phyloP scores from a whole-genome alignment of 2,888 invertebrate genomes.

The Thymelicus lineola region DNA sequence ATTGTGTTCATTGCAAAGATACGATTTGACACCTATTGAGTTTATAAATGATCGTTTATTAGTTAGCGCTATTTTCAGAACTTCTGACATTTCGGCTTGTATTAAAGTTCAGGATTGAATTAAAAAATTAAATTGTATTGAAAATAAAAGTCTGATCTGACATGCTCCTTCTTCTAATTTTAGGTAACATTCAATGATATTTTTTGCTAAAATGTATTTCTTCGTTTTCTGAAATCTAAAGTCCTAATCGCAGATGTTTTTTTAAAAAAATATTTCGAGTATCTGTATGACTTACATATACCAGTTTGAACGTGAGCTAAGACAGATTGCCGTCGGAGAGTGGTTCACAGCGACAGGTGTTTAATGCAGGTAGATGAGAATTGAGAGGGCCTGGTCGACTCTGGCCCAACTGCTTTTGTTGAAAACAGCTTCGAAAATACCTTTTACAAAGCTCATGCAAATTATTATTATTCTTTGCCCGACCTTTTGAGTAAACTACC shows the following conservation, averaged over 20 bases:
- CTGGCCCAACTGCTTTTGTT: slow-evolving; percentile 57
- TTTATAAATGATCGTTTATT: too few relatives aligned
- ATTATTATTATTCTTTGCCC: slow-evolving; percentile 25
- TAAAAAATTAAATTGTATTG: too few relatives aligned
- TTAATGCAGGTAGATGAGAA: slow-evolving; percentile 74
- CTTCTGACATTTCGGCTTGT: too few relatives aligned
- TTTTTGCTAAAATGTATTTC: too few relatives aligned
- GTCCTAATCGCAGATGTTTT: not conserved
- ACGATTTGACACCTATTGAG: too few relatives aligned
- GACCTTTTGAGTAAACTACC: not conserved
- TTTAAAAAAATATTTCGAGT: not conserved
- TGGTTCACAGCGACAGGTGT: slow-evolving; percentile 70
- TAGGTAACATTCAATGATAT: too few relatives aligned
- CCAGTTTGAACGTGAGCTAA: slow-evolving; percentile 3
- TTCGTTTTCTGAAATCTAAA: too few relatives aligned
- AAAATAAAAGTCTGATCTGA: too few relatives aligned
- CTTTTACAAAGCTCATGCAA: slow-evolving; percentile 33
- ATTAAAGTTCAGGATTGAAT: too few relatives aligned
- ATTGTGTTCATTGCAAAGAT: too few relatives aligned
- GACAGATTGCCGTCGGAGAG: slow-evolving; percentile 24
- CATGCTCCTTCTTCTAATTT: too few relatives aligned
- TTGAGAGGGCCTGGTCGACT: slow-evolving; percentile 51
- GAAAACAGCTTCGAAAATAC: slow-evolving; percentile 45
- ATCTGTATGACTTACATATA: slow-evolving; percentile 1
- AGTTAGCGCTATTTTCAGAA: too few relatives aligned